Evolutionary conservation across 37 sponge, comb jelly and placozoan genomes (phyloP).

Genomic region (Mnemiopsis leidyi): DNA sequence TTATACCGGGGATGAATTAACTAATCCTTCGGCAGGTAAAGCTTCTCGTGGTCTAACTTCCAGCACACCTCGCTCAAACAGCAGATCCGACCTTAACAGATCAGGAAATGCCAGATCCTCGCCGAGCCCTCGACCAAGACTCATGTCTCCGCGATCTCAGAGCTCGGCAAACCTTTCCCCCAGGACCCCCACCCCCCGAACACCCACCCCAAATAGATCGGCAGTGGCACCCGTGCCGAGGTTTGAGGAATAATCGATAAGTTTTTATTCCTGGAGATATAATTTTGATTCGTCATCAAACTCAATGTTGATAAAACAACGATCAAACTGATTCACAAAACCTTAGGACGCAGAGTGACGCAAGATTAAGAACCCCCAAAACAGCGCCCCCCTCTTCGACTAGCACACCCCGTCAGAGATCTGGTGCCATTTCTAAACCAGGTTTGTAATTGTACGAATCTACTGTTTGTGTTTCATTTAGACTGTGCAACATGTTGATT

Average conservation of each 20-base stretch:
- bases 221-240: neutral
- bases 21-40: neutral
- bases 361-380: neutral
- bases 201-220: neutral
- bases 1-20: no score
- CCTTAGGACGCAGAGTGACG: neutral
- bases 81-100: neutral
- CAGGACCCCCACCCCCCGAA: neutral
- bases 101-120: neutral
- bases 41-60: conserved; percentile 20
- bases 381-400: conserved; percentile 6
- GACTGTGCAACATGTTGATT: no score
- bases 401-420: conserved; percentile 1
- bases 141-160: neutral
- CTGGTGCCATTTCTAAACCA: neutral
- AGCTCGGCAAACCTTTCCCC: neutral
- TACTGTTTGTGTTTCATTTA: no score
- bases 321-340: neutral
- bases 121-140: neutral
- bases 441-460: neutral
- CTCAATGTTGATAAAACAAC: neutral
- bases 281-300: neutral
- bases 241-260: neutral
- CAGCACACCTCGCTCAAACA: neutral
- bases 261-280: no score